Conservation (phyloP, 2,113 vertebrate species). For the Catharus fuscescens region DNA sequence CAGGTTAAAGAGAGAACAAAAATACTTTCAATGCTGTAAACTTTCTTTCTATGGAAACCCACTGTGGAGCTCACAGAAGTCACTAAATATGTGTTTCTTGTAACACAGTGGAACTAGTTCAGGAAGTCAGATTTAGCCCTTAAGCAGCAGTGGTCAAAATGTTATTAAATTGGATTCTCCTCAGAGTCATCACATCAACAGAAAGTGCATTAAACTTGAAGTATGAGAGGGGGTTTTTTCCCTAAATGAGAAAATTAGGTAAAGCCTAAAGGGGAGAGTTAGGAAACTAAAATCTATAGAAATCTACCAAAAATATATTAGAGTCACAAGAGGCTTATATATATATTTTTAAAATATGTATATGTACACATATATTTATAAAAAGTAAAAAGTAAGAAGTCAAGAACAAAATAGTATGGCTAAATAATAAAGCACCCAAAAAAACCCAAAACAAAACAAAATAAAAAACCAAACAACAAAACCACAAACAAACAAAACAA, state of each 20-base stretch:
- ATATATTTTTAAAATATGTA: background rate
- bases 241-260: background rate
- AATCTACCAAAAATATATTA: conserved; percentile 24
- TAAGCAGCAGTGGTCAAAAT: conserved; percentile 9
- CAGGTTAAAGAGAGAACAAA: background rate
- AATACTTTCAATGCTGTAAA: background rate
- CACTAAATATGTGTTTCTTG: background rate
- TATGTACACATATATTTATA: background rate
- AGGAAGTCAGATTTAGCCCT: background rate
- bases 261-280: background rate
- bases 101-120: background rate
- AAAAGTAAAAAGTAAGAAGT: background rate
- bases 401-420: background rate
- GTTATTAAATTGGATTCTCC: background rate
- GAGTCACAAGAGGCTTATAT: background rate
- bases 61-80: background rate
- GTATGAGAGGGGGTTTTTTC: background rate
- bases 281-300: conserved; percentile 55
- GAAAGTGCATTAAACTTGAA: background rate
- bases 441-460: background rate
- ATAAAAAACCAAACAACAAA: background rate
- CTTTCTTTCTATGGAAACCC: background rate
- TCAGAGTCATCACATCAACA: background rate
- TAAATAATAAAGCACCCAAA: conserved; percentile 17
- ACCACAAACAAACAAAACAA: background rate